Evolutionary conservation across 2,888 invertebrate genomes (phyloP).

Genomic region (Nezara viridula): DNA sequence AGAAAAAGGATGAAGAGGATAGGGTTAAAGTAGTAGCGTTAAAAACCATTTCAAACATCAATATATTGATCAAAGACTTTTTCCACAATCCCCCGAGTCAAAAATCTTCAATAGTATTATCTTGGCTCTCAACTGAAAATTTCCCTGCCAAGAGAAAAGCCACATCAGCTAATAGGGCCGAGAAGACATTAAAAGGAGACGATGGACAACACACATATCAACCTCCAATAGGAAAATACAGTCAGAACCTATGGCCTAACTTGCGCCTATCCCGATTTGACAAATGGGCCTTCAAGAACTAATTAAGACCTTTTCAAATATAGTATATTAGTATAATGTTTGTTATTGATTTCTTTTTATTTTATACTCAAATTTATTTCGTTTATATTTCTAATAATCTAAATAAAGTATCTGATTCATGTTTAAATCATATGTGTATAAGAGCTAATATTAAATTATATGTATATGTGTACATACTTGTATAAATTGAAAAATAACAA

Average conservation of each 20-base stretch:
- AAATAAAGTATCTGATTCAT: neutral
- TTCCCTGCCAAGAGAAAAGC: slow-evolving; percentile 40
- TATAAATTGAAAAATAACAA: neutral
- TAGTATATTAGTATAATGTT: slow-evolving; percentile 25
- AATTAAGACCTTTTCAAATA: neutral
- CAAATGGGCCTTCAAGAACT: slow-evolving; percentile 43
- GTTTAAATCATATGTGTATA: neutral
- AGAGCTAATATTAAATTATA: neutral
- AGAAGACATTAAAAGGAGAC: slow-evolving; percentile 31
- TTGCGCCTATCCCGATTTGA: slow-evolving; percentile 26
- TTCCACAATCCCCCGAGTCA: slow-evolving; percentile 95
- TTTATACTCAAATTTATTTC: neutral
- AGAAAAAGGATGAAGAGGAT: slow-evolving; percentile 73
- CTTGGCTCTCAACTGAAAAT: slow-evolving; percentile 71
- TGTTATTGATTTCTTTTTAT: slow-evolving; percentile 13
- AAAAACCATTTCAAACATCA: slow-evolving; percentile 93
- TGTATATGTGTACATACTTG: slow-evolving; percentile 2
- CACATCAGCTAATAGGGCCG: slow-evolving; percentile 15
- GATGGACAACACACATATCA: slow-evolving; percentile 45
- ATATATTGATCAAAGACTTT: slow-evolving; percentile 90
- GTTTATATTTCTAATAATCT: neutral
- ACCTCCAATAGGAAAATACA: slow-evolving; percentile 54
- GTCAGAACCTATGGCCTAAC: slow-evolving; percentile 45
- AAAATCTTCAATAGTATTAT: slow-evolving; percentile 85
- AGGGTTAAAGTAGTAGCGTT: slow-evolving; percentile 80